Evolutionary conservation across 2,797 vertebrate species (phyloP).

Genomic region (Lates japonicus): DNA sequence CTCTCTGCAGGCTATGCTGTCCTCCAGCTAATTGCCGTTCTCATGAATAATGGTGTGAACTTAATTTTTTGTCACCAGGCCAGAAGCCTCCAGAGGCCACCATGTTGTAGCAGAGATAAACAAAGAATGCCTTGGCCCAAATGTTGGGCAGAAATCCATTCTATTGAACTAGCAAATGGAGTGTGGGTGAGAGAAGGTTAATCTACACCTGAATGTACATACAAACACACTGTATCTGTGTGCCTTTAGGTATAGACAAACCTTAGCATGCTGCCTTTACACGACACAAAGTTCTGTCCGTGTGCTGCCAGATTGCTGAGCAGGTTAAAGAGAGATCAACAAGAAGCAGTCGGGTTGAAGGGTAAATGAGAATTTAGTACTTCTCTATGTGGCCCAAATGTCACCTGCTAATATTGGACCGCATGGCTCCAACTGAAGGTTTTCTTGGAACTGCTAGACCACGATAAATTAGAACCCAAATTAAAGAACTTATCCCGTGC

Average conservation of each 20-base stretch:
- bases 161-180: neutral
- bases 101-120: slow-evolving; percentile 36
- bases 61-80: neutral
- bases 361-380: too few species aligned
- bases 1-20: slow-evolving; percentile 5
- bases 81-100: slow-evolving; percentile 14
- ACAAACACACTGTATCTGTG: neutral
- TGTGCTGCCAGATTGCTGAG: neutral
- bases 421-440: too few species aligned
- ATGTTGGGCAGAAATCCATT: neutral
- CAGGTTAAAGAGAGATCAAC: too few species aligned
- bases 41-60: slow-evolving; percentile 29
- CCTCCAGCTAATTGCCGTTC: slow-evolving; percentile 20
- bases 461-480: too few species aligned
- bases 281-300: neutral
- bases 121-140: slow-evolving; percentile 7
- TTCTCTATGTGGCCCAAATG: too few species aligned
- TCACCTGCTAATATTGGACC: too few species aligned
- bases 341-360: too few species aligned
- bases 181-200: neutral
- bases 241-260: neutral
- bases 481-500: too few species aligned
- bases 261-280: neutral
- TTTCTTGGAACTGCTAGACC: too few species aligned
- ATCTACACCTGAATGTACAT: neutral